phyloP scores from a whole-genome alignment of 1,140 invertebrate species.

The Pachyrhynchus sulphureomaculatus region DNA sequence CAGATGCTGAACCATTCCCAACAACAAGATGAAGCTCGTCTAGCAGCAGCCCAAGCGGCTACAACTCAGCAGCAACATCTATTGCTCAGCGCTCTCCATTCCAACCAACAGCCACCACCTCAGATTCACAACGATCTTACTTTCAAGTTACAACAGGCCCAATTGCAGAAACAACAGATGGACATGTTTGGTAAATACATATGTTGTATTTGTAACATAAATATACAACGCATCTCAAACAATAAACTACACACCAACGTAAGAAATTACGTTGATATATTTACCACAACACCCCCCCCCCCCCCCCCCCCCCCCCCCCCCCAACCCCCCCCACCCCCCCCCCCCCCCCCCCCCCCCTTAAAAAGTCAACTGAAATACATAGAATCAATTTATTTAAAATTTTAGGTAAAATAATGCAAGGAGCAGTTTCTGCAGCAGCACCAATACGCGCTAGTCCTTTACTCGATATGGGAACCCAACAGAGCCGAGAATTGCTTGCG shows the following conservation, averaged over 20 bases:
- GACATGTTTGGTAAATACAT: conserved; percentile 50
- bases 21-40: conserved; percentile 50
- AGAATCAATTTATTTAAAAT: no score
- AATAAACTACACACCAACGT: no score
- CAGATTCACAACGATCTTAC: conserved; percentile 53
- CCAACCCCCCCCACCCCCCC: no score
- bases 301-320: no score
- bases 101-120: conserved; percentile 48
- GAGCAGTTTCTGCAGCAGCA: background rate
- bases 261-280: no score
- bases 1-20: conserved; percentile 61
- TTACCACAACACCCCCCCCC: no score
- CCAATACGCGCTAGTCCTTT: conserved; percentile 55
- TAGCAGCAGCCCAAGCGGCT: conserved; percentile 42
- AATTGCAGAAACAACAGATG: conserved; percentile 45
- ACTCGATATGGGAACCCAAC: conserved; percentile 56
- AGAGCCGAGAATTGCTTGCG: conserved; percentile 63
- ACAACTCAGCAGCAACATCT: conserved; percentile 46
- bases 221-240: no score
- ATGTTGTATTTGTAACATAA: no score
- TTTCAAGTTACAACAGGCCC: conserved; percentile 58
- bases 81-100: conserved; percentile 40
- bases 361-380: no score
- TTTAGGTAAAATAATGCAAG: conserved; percentile 50
- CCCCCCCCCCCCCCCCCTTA: no score